Base-by-base conservation (phyloP, 37 sponge, comb jelly and placozoan species). In the Trichoplax adhaerens region DNA sequence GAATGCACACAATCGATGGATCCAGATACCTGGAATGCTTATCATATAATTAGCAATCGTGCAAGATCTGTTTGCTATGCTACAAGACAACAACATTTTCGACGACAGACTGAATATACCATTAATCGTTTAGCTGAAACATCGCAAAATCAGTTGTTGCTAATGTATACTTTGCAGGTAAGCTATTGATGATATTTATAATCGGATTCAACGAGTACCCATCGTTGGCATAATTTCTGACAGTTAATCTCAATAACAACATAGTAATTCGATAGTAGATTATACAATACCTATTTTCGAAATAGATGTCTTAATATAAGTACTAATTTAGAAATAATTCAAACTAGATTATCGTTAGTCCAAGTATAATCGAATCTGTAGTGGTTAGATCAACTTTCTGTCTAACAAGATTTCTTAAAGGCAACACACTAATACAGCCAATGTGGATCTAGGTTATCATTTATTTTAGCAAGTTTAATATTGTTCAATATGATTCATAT, bases 1-100 rank as follows among this genome's bases (percentile, higher is more conserved):
- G 90, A 88, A 58, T 88, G 90, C 76, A 88, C 90, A 2, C 10
- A 72, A n/a, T 58, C 74, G 5, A 88, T 88, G 90, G 83, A 82
- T 56, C 65, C 86, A 8, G 29, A 76, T 60, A 76, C 70, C 58
- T 88, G 90, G 90, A 85, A 82, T 57, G 80, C 90, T 50, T 88
- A 88, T 66, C 90, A 88, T 78, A 85, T 84, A 64, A 70, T 88
- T 62, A 81, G 83, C 77, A 88, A 88, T 78, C 60, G 90, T 63
- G 90, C 90, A 0, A 65, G 90, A 5, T 74, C 83, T 1, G 83
- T 88, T 54, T 88, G 90, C 77, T 85, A 85, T 61, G 76, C 83
- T 64, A 85, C 79, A 0, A 50, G 86, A 1, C 90, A 88, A 71
- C 73, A 81, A 58, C 85, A 82, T 68, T 88, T 88, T 69, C 59